Base-by-base conservation (phyloP, 35 echinoderm and acorn worm species). In the Strongylocentrotus purpuratus region DNA sequence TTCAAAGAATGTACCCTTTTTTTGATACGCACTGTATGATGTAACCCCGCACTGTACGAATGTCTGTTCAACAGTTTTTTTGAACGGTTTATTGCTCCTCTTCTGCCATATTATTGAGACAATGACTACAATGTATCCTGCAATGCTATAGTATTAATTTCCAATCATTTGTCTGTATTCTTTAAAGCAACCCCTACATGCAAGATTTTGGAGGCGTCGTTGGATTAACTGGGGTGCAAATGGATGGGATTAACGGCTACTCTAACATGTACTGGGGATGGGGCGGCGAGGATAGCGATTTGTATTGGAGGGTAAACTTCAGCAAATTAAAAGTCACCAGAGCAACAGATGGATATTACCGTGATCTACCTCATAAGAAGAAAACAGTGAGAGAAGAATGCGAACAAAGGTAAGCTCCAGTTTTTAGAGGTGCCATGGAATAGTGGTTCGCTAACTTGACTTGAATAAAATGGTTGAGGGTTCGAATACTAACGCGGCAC, bases 241-340 rank as follows among this genome's bases (percentile, higher is more conserved):
- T 93, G 15, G 91, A 93, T 58, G 7, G 0, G 48, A 93, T 46
- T 32, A 93, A 93, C 31, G 91, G 91, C 91, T 93, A 93, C 91
- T 93, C 91, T 28, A 93, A 93, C 91, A 93, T 93, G 91, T 93
- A 93, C 48, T 93, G 91, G 91, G 91, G 91, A 9, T 93, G 91
- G 91, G 91, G 91, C 28, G 91, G 91, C 11, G 91, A 93, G n/a
- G 91, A 93, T 17, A 46, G 46, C 15, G 91, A 93, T 58, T 46
- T 93, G 33, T 47, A 18, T 33, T 52, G 25, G 87, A 33, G 87
- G 87, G 33, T 89, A 5, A 41, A 18, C 2, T 33, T 18, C 15
- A 58, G 46, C 17, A 32, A 93, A 9, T 93, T 47, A 50, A 93
- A 31, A 46, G n/a, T 93, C 46, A 93, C 45, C 28, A 31, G 48